A percentile compares a stretch with the other conserved stretches of the same genome.
Evolutionary conservation across 2,888 invertebrate species (phyloP).

Genomic region (Rhogogaster chlorosoma): DNA sequence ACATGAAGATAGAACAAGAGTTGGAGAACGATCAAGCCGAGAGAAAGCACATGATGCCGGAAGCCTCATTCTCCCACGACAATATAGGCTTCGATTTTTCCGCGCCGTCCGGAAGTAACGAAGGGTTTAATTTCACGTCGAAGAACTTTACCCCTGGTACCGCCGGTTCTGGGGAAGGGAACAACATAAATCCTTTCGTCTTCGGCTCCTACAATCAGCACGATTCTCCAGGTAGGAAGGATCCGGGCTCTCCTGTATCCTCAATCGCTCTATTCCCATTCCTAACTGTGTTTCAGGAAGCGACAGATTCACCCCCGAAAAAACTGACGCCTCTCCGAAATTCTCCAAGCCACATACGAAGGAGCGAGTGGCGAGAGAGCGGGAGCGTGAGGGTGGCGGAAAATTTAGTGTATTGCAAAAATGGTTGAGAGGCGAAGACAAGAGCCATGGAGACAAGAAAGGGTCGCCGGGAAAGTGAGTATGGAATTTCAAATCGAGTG

Average conservation of each 20-base stretch:
- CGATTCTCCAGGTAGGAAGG: constrained; percentile 66
- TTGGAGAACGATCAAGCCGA: constrained; percentile 69
- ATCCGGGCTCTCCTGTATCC: neutral
- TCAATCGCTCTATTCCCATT: neutral
- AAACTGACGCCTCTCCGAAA: constrained; percentile 70
- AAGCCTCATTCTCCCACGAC: constrained; percentile 68
- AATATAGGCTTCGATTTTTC: constrained; percentile 83
- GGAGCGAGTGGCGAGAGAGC: constrained; percentile 69
- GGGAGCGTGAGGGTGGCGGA: constrained; percentile 67
- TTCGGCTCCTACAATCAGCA: constrained; percentile 75
- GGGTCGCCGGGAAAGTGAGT: constrained; percentile 73
- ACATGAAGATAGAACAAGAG: constrained; percentile 82
- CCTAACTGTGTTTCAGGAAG: constrained; percentile 64
- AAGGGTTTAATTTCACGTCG: constrained; percentile 69
- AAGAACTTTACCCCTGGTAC: constrained; percentile 67
- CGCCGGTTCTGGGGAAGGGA: constrained; percentile 66
- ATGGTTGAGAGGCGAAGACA: constrained; percentile 81
- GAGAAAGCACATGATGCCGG: constrained; percentile 64
- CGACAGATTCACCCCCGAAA: constrained; percentile 67
- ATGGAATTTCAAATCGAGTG: constrained; percentile 52
- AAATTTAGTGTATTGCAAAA: constrained; percentile 81
- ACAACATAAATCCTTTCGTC: constrained; percentile 76
- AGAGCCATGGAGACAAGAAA: constrained; percentile 72
- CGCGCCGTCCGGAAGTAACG: constrained; percentile 68
- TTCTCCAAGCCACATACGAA: constrained; percentile 70